Conservation (phyloP, 2,113 vertebrate species). For the Hyperopisus bebe region DNA sequence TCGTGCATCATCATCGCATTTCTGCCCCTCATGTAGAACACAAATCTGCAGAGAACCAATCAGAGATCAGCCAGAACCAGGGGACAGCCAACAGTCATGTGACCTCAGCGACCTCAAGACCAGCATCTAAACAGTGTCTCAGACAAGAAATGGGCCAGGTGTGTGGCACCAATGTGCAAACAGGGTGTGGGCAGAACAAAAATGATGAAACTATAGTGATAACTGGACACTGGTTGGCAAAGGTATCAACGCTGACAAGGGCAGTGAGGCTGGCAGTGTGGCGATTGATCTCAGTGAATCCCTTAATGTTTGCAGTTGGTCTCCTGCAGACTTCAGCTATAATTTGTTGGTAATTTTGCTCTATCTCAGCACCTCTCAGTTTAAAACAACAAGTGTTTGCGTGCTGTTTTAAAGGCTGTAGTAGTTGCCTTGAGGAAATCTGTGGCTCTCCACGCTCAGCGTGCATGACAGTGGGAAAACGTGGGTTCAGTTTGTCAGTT, state of each 20-base stretch:
- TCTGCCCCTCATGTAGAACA: neutral
- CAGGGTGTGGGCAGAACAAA: neutral
- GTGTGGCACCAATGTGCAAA: neutral
- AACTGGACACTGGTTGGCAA: neutral
- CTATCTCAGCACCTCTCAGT: neutral
- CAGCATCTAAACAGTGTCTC: neutral
- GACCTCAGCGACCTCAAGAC: neutral
- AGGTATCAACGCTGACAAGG: neutral
- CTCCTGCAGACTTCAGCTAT: neutral
- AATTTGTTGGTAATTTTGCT: neutral
- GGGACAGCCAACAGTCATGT: neutral
- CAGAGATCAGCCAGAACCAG: neutral
- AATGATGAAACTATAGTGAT: neutral
- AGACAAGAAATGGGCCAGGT: neutral
- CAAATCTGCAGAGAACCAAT: neutral
- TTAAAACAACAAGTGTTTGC: neutral
- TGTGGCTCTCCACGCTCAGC: neutral
- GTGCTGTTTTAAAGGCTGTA: neutral
- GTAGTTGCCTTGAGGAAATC: neutral
- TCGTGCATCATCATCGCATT: neutral
- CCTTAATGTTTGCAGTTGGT: neutral
- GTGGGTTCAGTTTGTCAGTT: neutral
- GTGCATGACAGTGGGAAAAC: neutral
- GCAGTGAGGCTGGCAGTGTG: neutral
- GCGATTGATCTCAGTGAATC: neutral